Conservation (phyloP, 2,113 vertebrate species). For the Oreochromis niloticus region DNA sequence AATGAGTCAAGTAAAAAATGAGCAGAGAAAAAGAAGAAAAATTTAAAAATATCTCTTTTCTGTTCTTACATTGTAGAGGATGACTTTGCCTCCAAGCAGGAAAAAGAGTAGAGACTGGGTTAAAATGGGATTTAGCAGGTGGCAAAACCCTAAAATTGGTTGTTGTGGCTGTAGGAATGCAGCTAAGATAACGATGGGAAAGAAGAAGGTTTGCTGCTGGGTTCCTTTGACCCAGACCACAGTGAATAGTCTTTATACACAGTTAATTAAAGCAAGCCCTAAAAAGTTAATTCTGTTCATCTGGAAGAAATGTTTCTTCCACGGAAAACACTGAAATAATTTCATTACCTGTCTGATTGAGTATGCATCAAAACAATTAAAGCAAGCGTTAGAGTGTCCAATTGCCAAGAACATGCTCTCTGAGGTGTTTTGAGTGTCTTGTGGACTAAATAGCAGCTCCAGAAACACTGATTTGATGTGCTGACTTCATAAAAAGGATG, state of each 20-base stretch:
- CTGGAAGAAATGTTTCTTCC: not conserved
- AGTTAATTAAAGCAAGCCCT: not conserved
- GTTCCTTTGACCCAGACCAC: not conserved
- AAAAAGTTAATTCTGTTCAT: not conserved
- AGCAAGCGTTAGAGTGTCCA: not conserved
- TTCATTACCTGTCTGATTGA: not conserved
- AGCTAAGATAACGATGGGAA: not conserved
- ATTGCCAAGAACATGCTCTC: fast-evolving
- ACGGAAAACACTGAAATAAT: not conserved
- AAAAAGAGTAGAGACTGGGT: not conserved
- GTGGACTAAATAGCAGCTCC: not conserved
- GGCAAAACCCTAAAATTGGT: not conserved
- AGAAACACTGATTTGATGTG: not conserved
- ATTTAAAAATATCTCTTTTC: fast-evolving
- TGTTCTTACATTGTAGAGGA: not conserved
- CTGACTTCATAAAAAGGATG: not conserved
- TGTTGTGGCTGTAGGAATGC: fast-evolving
- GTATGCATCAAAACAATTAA: not conserved
- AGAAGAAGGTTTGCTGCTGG: fast-evolving
- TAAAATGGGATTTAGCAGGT: not conserved
- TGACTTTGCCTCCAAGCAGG: not conserved
- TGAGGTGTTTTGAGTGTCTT: not conserved
- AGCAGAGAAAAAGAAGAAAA: fast-evolving
- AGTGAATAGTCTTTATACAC: not conserved
- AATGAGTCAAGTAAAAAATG: not conserved